Percentiles rank a stretch among this genome's conserved stretches.
Evolutionary conservation across 2,113 vertebrate species (phyloP).

Genomic region (Aphelocoma coerulescens): DNA sequence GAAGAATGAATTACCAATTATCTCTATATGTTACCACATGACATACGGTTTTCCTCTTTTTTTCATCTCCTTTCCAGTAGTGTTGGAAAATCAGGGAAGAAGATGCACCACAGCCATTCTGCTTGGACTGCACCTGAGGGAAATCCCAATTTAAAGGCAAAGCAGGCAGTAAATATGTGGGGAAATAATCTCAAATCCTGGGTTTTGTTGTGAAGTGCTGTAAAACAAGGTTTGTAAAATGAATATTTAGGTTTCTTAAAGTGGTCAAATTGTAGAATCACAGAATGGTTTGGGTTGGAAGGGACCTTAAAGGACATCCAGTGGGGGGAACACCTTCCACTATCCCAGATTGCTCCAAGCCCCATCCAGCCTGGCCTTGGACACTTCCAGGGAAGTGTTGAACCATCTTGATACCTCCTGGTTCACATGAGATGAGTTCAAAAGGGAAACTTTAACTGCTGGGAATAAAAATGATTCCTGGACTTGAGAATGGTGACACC

Average conservation of each 20-base stretch:
- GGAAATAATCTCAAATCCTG: neutral
- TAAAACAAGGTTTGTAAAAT: neutral
- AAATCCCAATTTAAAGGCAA: neutral
- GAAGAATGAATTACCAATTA: slow-evolving; percentile 48
- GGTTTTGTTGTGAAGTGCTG: neutral
- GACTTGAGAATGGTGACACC: neutral
- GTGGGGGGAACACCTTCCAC: neutral
- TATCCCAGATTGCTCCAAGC: neutral
- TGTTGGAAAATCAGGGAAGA: neutral
- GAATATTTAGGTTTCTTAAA: neutral
- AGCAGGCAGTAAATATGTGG: neutral
- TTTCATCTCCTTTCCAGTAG: neutral
- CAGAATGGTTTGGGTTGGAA: neutral
- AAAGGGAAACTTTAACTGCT: neutral
- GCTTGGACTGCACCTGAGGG: neutral
- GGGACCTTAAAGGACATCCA: rapidly evolving
- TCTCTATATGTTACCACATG: slow-evolving; percentile 6
- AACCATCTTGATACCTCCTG: neutral
- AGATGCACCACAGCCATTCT: neutral
- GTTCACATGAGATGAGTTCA: neutral
- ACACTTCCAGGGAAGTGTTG: neutral
- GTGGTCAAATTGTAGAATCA: neutral
- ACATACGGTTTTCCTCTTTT: neutral
- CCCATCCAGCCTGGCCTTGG: neutral
- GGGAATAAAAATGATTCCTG: neutral